phyloP scores from a whole-genome alignment of 2,113 vertebrate genomes.

The Tragulus kanchil region DNA sequence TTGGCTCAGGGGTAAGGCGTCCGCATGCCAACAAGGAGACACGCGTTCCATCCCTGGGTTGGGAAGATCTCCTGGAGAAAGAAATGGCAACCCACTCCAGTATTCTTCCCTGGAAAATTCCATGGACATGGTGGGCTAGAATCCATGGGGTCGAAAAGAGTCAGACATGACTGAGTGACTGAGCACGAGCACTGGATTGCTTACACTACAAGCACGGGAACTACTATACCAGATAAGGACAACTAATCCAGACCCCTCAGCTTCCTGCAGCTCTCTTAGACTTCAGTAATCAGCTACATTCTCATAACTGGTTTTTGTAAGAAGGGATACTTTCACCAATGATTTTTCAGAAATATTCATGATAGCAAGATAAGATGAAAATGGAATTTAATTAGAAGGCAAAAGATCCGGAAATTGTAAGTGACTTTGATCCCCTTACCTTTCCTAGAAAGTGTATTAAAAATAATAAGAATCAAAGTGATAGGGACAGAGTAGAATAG shows the following conservation, averaged over 20 bases:
- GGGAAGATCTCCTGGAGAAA: neutral
- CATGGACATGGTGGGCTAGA: neutral
- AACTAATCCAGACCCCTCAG: neutral
- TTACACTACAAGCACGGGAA: neutral
- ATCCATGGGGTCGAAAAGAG: neutral
- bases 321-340: neutral
- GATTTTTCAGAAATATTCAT: constrained; percentile 12
- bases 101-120: neutral
- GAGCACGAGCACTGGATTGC: neutral
- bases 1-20: neutral
- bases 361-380: neutral
- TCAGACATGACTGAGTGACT: neutral
- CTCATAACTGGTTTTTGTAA: neutral
- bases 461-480: neutral
- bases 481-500: too few species aligned
- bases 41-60: neutral
- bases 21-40: neutral
- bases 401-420: neutral
- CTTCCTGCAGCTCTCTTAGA: neutral
- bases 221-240: neutral
- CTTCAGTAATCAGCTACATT: neutral
- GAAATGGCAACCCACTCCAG: neutral
- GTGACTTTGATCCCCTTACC: neutral
- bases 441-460: neutral
- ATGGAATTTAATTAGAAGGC: neutral